Conservation (phyloP, 2,113 vertebrate genomes). For the Spea multiplicata region DNA sequence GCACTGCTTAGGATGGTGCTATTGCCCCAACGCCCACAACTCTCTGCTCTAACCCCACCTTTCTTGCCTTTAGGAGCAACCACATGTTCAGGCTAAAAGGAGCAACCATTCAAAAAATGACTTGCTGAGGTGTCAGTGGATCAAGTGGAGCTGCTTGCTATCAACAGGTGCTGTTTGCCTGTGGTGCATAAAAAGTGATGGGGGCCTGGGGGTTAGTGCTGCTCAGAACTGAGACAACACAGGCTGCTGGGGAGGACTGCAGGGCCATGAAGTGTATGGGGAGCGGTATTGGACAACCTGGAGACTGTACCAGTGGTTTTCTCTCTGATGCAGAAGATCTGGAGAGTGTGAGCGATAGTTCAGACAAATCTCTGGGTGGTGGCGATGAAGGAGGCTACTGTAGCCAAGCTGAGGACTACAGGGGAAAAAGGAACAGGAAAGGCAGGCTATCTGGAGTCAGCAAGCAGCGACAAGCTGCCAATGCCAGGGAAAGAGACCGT, state of each 20-base stretch:
- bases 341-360: constrained; percentile 68
- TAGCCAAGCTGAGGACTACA: constrained; percentile 44
- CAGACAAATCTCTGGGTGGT: constrained; percentile 61
- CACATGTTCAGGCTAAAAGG: constrained; percentile 68
- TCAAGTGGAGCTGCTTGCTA: constrained; percentile 54
- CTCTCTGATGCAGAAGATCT: constrained; percentile 66
- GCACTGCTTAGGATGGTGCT: constrained; percentile 46
- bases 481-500: constrained; percentile 81
- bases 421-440: constrained; percentile 52
- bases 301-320: constrained; percentile 52
- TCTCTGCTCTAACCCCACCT: constrained; percentile 64
- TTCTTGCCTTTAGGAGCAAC: constrained; percentile 63
- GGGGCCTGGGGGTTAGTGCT: constrained; percentile 46
- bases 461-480: constrained; percentile 81
- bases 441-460: constrained; percentile 56
- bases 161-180: constrained; percentile 48
- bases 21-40: constrained; percentile 29
- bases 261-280: constrained; percentile 68
- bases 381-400: constrained; percentile 50
- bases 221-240: constrained; percentile 22
- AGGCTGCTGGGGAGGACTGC: constrained; percentile 27
- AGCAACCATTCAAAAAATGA: constrained; percentile 73
- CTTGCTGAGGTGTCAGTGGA: constrained; percentile 63
- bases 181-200: constrained; percentile 61
- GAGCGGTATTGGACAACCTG: constrained; percentile 54